Base-by-base conservation (phyloP, 2,888 invertebrate species). In the Papilio demoleus region DNA sequence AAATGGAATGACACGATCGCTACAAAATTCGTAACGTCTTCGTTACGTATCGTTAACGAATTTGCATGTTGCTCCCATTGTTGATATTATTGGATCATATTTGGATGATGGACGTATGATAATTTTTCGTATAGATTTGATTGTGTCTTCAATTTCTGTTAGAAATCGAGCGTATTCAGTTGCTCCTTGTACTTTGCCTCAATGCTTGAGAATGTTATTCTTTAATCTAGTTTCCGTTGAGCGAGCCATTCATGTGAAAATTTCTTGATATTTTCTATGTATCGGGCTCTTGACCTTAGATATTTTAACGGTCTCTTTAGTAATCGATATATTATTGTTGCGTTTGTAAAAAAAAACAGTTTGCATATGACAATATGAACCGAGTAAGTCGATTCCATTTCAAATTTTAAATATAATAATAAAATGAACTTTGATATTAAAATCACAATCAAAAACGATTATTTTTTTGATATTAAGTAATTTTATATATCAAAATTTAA, bases 81-180 rank as follows among this genome's bases (percentile, higher is more conserved):
- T 87, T 62, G 65, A 56, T 73, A 73, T 83, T 86, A 88, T 87
- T 86, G 89, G 85, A 88, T 89, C 87, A 88, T 89, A 86, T 88
- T 86, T 79, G 77, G 79, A 82, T 90, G 90, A 90, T 88, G 81
- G 92, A 92, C 90, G 76, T 92, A 92, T 92, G 92, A 74, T 84
- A 92, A 92, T 92, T 82, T 83, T 80, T 76, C 75, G 76, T 77
- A 77, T 78, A 79, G 75, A 81, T 78, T 73, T 71, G 74, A 81
- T 82, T 83, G 80, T 81, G 75, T 76, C 74, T 76, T 75, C 76
- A 80, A 78, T 58, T 38, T 31, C 83, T 80, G 86, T 86, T 81
- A 79, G 73, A 73, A 74, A 77, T 79, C 74, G 74, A 76, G 76
- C 74, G 73, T 75, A 76, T 74, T 79, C 78, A 81, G 78, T 79